Evolutionary conservation across 2,888 invertebrate species (phyloP).

Genomic region (Thelaira solivaga): DNA sequence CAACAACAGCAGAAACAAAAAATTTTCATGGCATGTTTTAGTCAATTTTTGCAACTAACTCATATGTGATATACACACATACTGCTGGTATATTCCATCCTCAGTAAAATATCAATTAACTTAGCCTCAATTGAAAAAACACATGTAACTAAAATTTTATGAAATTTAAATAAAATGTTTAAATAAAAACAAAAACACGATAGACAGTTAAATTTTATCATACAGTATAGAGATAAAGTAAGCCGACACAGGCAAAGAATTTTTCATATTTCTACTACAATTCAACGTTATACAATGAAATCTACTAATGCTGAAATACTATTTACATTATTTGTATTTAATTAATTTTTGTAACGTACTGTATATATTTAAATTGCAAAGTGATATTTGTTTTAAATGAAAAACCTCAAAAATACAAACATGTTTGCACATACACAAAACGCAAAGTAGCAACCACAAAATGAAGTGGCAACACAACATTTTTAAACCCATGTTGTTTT

Average conservation of each 20-base stretch:
- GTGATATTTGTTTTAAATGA: constrained; percentile 2
- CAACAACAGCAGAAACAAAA: neutral
- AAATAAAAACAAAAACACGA: constrained; percentile 7
- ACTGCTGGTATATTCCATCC: neutral
- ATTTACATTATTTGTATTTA: too few species aligned
- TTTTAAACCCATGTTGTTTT: constrained; percentile 63
- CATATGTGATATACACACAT: too few species aligned
- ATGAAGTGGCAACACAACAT: constrained; percentile 73
- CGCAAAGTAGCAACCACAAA: constrained; percentile 68
- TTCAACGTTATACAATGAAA: too few species aligned
- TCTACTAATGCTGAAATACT: too few species aligned
- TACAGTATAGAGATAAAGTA: neutral
- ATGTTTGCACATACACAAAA: constrained; percentile 25
- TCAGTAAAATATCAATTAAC: constrained; percentile 58
- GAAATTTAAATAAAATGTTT: constrained; percentile 40
- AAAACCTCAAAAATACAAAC: constrained; percentile 40
- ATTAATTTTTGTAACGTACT: neutral
- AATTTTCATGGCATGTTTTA: constrained; percentile 16
- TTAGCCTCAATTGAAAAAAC: constrained; percentile 57
- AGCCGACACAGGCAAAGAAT: too few species aligned
- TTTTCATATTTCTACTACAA: neutral
- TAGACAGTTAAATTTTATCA: neutral
- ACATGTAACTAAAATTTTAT: constrained; percentile 50
- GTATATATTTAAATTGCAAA: neutral
- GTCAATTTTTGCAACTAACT: constrained; percentile 26